Conservation (phyloP, 1,140 invertebrate genomes). For the Pygmarrhopalites habei region DNA sequence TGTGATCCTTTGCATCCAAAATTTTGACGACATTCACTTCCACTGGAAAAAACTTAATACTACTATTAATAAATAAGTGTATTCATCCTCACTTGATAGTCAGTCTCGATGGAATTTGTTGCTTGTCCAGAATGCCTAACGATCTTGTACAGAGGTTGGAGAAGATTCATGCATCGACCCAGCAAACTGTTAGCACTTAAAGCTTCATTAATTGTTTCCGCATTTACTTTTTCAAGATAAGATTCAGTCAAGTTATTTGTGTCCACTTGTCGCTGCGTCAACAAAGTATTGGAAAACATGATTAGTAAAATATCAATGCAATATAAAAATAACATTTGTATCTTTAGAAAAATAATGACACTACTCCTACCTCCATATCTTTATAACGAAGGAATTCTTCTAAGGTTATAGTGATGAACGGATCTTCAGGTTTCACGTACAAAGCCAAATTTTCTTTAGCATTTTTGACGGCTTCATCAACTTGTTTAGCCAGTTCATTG, state of each 20-base stretch:
- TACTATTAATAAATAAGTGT: neutral
- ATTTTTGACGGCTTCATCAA: neutral
- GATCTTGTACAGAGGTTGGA: slow-evolving; percentile 3
- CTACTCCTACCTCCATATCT: neutral
- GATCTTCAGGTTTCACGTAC: neutral
- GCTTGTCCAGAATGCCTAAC: neutral
- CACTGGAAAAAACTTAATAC: neutral
- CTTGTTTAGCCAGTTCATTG: neutral
- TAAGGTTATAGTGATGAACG: neutral
- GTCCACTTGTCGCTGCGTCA: neutral
- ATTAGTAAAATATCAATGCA: neutral
- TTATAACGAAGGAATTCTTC: neutral
- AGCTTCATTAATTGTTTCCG: neutral
- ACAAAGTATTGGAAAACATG: neutral
- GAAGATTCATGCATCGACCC: neutral
- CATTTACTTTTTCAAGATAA: neutral
- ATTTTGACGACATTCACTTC: neutral
- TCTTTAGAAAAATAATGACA: neutral
- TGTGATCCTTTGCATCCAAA: neutral
- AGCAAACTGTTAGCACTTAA: neutral
- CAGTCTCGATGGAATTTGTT: neutral
- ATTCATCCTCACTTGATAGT: neutral
- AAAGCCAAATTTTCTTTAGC: neutral
- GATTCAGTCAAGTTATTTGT: neutral
- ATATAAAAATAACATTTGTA: neutral